phyloP scores from a whole-genome alignment of 2,797 vertebrate species.

The Danio choprae region DNA sequence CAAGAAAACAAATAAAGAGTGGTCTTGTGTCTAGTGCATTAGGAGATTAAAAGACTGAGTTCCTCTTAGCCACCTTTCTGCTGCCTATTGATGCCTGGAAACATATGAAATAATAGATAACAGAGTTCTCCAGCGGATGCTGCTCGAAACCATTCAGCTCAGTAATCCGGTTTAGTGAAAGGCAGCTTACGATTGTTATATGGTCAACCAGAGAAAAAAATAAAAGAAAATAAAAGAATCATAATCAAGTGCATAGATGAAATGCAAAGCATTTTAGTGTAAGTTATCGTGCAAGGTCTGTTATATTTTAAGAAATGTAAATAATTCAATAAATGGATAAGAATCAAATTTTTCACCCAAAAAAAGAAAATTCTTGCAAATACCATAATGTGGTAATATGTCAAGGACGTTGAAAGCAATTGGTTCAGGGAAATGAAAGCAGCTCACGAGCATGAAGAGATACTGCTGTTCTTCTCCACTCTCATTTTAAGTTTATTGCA shows the following conservation, averaged over 20 bases:
- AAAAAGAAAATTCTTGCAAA: no score
- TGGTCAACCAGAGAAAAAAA: neutral
- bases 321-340: no score
- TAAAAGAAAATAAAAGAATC: neutral
- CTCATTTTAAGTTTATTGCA: neutral
- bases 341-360: no score
- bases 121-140: neutral
- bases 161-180: slow-evolving; percentile 40
- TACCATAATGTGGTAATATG: neutral
- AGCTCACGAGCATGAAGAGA: neutral
- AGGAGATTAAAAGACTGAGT: neutral
- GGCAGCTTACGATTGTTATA: slow-evolving; percentile 17
- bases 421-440: slow-evolving; percentile 12
- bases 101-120: slow-evolving; percentile 30
- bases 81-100: slow-evolving; percentile 7
- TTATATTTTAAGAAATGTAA: neutral
- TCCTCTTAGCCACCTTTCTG: neutral
- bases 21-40: neutral
- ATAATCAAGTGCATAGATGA: slow-evolving; percentile 1
- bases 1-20: neutral
- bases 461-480: slow-evolving; percentile 2
- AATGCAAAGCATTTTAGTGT: neutral
- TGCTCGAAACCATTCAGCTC: slow-evolving; percentile 8
- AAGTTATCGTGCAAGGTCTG: neutral
- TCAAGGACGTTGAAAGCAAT: slow-evolving; percentile 12